A percentile compares a stretch with the other conserved stretches of the same genome.
phyloP scores from a whole-genome alignment of 2,888 invertebrate species.

The Crematogaster levior region DNA sequence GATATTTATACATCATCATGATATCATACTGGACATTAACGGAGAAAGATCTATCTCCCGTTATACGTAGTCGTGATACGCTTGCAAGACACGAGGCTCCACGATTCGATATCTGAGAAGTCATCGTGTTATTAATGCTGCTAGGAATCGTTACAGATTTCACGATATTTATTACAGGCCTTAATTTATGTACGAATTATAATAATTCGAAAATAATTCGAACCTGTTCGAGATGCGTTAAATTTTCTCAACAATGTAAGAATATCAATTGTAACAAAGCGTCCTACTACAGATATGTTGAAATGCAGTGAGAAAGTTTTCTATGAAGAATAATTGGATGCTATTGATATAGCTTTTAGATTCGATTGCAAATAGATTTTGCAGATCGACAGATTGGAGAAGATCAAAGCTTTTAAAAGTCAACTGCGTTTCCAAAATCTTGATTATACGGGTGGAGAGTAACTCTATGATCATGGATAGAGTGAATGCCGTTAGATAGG shows the following conservation, averaged over 20 bases:
- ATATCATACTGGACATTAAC: neutral
- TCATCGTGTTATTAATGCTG: neutral
- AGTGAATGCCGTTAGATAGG: slow-evolving; percentile 14
- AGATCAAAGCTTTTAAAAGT: neutral
- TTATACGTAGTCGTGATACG: neutral
- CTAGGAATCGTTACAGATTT: neutral
- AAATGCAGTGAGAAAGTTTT: neutral
- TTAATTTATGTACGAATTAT: slow-evolving; percentile 9
- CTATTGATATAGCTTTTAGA: neutral
- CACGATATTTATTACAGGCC: neutral
- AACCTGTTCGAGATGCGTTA: neutral
- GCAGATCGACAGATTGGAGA: neutral
- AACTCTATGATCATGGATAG: neutral
- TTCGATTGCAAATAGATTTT: neutral
- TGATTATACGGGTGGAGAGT: neutral
- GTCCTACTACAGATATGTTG: neutral
- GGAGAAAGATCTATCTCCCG: neutral
- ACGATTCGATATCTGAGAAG: slow-evolving; percentile 1
- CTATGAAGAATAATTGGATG: neutral
- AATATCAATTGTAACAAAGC: neutral
- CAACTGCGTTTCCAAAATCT: neutral
- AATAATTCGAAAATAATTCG: neutral
- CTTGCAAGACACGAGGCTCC: neutral
- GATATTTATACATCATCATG: too few relatives aligned
- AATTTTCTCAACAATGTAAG: neutral